Evolutionary conservation across 2,113 vertebrate genomes (phyloP), one percentile per base, ranked within the genome.

Genomic region (Gobio gobio): DNA sequence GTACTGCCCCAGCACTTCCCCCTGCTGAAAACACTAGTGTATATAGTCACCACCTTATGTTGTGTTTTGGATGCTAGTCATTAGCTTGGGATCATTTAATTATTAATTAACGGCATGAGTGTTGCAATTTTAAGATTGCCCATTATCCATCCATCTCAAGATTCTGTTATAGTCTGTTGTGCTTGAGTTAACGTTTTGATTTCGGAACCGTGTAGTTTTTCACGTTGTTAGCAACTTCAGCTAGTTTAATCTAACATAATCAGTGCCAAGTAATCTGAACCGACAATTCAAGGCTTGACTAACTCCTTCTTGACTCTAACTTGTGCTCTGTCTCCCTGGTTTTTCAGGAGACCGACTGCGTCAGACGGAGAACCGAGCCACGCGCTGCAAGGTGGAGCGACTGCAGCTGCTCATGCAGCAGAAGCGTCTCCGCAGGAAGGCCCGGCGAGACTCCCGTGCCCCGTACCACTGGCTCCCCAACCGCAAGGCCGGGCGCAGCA

Each of bases 401-500:
- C 95, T 99, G 90, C 98, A 99, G 95, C 94, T 99, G 73, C 91
- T 99, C 85, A 96, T 99, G 94, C 97, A 99, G 95, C 98, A 99
- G 93, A 98, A 98, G 91, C 94, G 97, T 12, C 93, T 99, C 87
- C 96, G 97, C 84, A 90, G 98, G 89, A 99, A 99, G 96, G 97
- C 97, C 1, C 93, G 97, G 5, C 88, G 98, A 29, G 98, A 98
- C 63, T 96, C 96, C 0, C 93, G 98, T 0, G 96, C 93, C 0
- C 98, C 98, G 0, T 99, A 99, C 89, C 97, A 96, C 85, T 98
- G 97, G 97, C 94, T 98, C 45, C 96, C 97, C 70, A 97, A 96
- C 90, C 96, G 97, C 85, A 99, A 98, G 89, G 93, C 98, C 0
- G 93, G 94, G n/a, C 97, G 97, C 82, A 97, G 96, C 85, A 96